A percentile compares a stretch with the other conserved stretches of the same genome.
These are phyloP conservation scores for Acanthurus tractus DNA, from an alignment of 2,797 vertebrate genomes.

Conservation along the genomic window DNA sequence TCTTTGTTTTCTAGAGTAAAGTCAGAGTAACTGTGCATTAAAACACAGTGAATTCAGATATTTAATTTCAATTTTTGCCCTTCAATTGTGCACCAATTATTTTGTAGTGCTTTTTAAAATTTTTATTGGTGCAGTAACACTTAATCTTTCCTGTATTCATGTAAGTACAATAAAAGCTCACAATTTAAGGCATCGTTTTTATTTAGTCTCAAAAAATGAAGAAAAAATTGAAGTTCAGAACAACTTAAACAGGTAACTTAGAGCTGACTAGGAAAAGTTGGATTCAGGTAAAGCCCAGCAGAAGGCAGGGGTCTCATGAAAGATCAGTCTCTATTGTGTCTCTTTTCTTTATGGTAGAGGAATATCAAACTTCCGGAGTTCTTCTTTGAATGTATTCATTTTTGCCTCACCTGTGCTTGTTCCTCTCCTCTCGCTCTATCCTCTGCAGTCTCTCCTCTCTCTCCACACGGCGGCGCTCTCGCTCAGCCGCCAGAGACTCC, in stretches of 20 bases:
- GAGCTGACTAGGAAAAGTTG: not conserved
- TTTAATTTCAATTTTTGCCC: not conserved
- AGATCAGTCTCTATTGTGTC: not conserved
- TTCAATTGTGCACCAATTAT: not conserved
- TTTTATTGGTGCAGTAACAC: not conserved
- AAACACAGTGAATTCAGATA: not conserved
- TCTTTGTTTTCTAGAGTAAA: not conserved
- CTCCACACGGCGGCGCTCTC: slow-evolving; percentile 93
- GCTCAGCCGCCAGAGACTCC: slow-evolving; percentile 94
- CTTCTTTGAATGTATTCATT: not conserved
- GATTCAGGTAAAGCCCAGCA: not conserved
- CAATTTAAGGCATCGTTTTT: not conserved
- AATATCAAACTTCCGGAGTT: not conserved
- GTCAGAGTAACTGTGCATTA: not conserved
- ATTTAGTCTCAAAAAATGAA: not conserved
- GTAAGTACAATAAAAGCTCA: not conserved
- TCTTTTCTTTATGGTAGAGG: not conserved
- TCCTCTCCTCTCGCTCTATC: slow-evolving; percentile 96
- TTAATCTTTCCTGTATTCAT: not conserved
- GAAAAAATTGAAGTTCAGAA: not conserved
- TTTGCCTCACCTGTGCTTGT: slow-evolving; percentile 91
- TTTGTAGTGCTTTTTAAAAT: not conserved
- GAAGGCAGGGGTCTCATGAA: not conserved
- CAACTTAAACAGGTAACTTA: not conserved
- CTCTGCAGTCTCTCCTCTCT: slow-evolving; percentile 93